phyloP scores from a whole-genome alignment of 2,888 invertebrate genomes.

The Acleris cristana region DNA sequence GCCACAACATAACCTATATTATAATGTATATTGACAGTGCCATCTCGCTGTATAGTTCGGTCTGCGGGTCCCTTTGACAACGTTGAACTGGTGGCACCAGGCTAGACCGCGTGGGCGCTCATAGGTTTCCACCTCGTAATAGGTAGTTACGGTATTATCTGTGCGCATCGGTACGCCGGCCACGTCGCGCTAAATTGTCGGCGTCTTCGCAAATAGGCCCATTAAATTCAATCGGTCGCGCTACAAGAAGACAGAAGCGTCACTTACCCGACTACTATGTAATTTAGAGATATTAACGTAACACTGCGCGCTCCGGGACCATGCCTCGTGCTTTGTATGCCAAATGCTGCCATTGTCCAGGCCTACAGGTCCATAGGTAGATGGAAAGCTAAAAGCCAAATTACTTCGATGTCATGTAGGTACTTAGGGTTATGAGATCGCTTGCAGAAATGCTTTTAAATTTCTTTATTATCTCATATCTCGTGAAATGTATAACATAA shows the following conservation, averaged over 20 bases:
- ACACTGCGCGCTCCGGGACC: constrained; percentile 45
- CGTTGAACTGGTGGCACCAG: neutral
- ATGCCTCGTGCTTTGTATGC: constrained; percentile 57
- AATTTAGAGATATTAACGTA: constrained; percentile 73
- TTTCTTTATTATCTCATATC: too few relatives aligned
- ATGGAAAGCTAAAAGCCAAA: constrained; percentile 36
- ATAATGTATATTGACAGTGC: too few relatives aligned
- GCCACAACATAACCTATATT: too few relatives aligned
- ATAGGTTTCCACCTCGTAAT: constrained; percentile 40
- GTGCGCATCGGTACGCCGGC: constrained; percentile 53
- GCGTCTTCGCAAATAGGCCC: constrained; percentile 68
- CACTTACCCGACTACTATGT: constrained; percentile 64
- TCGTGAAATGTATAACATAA: too few relatives aligned
- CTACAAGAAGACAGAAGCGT: constrained; percentile 67
- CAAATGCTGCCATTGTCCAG: constrained; percentile 48
- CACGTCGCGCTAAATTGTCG: constrained; percentile 66
- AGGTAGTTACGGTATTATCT: constrained; percentile 39
- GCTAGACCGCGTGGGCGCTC: constrained; percentile 4
- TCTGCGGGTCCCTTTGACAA: neutral
- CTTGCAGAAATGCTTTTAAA: neutral
- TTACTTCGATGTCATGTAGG: constrained; percentile 17
- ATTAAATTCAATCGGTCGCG: constrained; percentile 75
- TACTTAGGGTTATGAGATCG: neutral
- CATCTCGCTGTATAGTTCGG: too few relatives aligned
- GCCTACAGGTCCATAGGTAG: neutral